phyloP scores from a whole-genome alignment of 2,797 vertebrate species.

The Melanotaenia pygmaea region DNA sequence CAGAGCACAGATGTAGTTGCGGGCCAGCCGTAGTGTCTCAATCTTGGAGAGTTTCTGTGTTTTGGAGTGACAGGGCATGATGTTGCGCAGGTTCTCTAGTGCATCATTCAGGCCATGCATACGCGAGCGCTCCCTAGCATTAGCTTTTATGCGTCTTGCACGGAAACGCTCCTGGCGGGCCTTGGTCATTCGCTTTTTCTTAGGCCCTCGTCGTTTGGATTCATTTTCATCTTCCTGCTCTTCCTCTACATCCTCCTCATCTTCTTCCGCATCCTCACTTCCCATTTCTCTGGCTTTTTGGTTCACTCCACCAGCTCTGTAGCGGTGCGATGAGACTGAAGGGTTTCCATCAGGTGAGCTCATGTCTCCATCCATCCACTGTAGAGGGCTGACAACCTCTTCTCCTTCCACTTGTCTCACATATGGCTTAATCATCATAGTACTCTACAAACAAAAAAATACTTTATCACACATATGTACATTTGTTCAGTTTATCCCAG shows the following conservation, averaged over 20 bases:
- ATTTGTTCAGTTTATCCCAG: neutral
- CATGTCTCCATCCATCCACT: constrained; percentile 87
- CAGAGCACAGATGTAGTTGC: constrained; percentile 97
- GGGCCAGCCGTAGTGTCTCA: constrained; percentile 92
- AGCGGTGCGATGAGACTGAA: constrained; percentile 63
- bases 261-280: constrained; percentile 81
- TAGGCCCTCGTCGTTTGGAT: constrained; percentile 92
- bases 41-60: constrained; percentile 98
- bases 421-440: constrained; percentile 87
- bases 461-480: constrained; percentile 6
- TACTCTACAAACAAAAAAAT: constrained; percentile 65
- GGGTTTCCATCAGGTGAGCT: constrained; percentile 86
- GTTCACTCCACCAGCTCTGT: constrained; percentile 60
- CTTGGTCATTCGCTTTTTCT: constrained; percentile 98
- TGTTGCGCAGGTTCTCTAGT: constrained; percentile 90
- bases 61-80: constrained; percentile 98
- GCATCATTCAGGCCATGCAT: constrained; percentile 97
- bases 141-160: constrained; percentile 91
- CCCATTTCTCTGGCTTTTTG: constrained; percentile 71
- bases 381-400: constrained; percentile 84
- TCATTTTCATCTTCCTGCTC: constrained; percentile 85
- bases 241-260: constrained; percentile 88
- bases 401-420: constrained; percentile 83
- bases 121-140: constrained; percentile 91
- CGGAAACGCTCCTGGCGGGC: constrained; percentile 92